Evolutionary conservation across 2,888 invertebrate species (phyloP), one percentile per base, ranked within the genome.

Genomic region (Xestia ashworthii): DNA sequence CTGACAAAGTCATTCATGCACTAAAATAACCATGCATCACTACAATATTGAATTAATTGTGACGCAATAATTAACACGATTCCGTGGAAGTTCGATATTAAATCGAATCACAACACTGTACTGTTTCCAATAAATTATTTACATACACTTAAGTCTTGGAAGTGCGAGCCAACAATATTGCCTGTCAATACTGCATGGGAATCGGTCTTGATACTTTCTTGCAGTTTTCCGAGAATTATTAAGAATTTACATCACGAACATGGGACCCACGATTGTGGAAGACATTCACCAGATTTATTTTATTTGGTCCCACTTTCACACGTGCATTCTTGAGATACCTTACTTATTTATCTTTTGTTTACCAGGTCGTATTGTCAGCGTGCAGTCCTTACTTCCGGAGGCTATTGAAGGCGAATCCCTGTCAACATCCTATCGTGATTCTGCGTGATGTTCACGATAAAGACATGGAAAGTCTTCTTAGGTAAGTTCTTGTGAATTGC

Each of bases 341-440:
- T 11, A 53, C n/a, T 76, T 65, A 73, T 65, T 62, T 75, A 22
- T 25, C 14, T 71, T 48, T 65, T 72, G 38, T n/a, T 68, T 53
- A 73, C 25, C 76, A 96, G 96, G 96, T 96, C 90, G 99, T 99
- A 90, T 97, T 99, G 86, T 99, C 99, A 87, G 99, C 99, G 84
- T 99, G 99, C 97, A 99, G 99, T 95, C 99, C 99, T 67, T 99
- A 99, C 96, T 99, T 99, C 97, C 97, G 98, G 91, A 97, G 98
- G 93, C 97, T 99, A 90, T 97, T 99, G 92, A 99, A 99, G 96
- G 98, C 98, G 76, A 99, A 99, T 95, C 99, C 99, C 85, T 99
- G 99, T 96, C 98, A 98, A 94, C 99, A 99, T 95, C 99, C 99
- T 68, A 99, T 99, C 90, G 98, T 99, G 87, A 99, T 99, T 91